These are phyloP conservation scores for Drosophila pectinifera DNA, from an alignment of 1,140 invertebrate species.

Conservation along the genomic window DNA sequence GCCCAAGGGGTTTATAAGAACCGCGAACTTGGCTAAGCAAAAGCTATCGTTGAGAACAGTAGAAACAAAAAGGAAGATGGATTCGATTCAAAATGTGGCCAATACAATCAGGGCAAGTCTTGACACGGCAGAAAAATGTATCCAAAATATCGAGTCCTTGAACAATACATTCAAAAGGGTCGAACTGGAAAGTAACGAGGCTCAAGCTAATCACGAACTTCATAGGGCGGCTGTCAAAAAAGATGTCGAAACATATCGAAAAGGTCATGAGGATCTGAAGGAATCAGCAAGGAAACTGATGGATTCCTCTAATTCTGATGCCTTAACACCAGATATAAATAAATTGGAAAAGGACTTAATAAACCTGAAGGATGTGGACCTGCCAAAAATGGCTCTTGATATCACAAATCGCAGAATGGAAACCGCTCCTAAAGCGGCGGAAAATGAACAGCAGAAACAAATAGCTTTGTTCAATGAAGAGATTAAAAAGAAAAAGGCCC, in stretches of 20 bases:
- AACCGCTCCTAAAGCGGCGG: neutral
- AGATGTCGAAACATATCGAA: neutral
- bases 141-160: neutral
- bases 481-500: neutral
- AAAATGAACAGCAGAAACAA: neutral
- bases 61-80: no score
- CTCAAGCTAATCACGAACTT: neutral
- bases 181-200: no score
- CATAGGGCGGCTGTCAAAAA: neutral
- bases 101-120: rapidly evolving
- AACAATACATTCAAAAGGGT: neutral
- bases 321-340: neutral
- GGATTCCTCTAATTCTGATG: neutral
- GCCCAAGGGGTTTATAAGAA: neutral
- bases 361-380: neutral
- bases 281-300: neutral
- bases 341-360: neutral
- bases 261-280: neutral
- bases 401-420: neutral
- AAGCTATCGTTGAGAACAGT: neutral
- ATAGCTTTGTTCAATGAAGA: neutral
- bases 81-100: no score
- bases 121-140: neutral
- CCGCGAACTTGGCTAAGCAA: neutral
- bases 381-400: neutral